Conservation (phyloP, 2,113 vertebrate genomes). For the Vulpes ferrilata region DNA sequence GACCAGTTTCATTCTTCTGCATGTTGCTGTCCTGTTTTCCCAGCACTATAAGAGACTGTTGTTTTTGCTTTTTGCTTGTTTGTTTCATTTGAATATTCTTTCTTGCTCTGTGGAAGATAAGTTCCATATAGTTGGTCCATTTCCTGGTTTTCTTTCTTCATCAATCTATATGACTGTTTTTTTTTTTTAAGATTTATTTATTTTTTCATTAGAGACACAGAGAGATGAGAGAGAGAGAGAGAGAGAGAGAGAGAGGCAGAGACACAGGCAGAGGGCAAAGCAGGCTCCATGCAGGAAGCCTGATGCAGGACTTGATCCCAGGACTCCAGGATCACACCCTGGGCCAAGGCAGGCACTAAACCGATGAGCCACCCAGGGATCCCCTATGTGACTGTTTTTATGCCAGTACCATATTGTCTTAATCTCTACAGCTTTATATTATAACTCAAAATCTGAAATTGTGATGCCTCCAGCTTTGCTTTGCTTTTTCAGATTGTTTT, state of each 20-base stretch:
- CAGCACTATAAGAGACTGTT: background rate
- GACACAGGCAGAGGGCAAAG: no score
- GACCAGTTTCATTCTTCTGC: background rate
- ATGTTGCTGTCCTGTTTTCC: background rate
- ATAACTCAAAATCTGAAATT: background rate
- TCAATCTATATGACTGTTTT: background rate
- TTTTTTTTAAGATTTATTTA: no score
- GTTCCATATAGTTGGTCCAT: background rate
- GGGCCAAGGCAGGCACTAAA: no score
- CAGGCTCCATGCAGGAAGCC: no score
- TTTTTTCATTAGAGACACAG: no score
- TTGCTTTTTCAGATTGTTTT: background rate
- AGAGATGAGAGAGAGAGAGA: no score
- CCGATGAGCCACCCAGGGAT: no score
- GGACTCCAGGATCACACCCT: no score
- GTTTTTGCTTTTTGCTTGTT: background rate
- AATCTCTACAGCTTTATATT: background rate
- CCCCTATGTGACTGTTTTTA: background rate
- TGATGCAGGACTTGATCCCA: no score
- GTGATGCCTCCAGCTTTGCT: background rate
- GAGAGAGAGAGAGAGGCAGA: no score
- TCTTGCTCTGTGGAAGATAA: background rate
- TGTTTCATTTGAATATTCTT: background rate
- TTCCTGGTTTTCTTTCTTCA: background rate
- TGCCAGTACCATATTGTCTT: background rate